Conservation (phyloP, 1,140 invertebrate species). For the Drosophila sproati region DNA sequence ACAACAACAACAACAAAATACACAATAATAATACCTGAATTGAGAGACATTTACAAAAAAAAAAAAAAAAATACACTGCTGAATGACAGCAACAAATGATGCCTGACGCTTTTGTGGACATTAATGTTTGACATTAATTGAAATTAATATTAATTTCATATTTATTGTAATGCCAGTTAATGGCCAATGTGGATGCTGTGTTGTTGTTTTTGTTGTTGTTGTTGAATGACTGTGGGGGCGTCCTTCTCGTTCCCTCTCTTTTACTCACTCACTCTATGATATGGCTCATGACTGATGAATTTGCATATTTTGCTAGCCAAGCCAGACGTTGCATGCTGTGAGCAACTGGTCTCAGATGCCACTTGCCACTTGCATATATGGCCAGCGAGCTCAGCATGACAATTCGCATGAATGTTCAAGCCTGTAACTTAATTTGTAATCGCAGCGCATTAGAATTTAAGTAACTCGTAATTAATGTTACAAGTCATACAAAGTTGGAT, state of each 20-base stretch:
- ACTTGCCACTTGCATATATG: slow-evolving; percentile 18
- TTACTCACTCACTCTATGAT: slow-evolving; percentile 3
- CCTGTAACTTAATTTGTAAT: slow-evolving; percentile 84
- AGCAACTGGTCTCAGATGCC: slow-evolving; percentile 58
- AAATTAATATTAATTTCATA: slow-evolving; percentile 85
- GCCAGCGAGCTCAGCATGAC: slow-evolving; percentile 66
- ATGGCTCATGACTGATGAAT: slow-evolving; percentile 60
- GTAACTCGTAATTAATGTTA: slow-evolving; percentile 84
- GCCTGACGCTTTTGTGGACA: slow-evolving; percentile 81
- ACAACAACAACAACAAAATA: slow-evolving; percentile 12
- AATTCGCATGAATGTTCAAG: slow-evolving; percentile 78
- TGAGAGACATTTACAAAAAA: slow-evolving; percentile 16
- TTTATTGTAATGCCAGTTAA: slow-evolving; percentile 77
- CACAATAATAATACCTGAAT: slow-evolving; percentile 1
- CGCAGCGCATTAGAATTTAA: slow-evolving; percentile 84
- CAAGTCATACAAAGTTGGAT: slow-evolving; percentile 42
- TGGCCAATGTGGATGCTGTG: slow-evolving; percentile 48
- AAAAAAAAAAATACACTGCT: slow-evolving; percentile 22
- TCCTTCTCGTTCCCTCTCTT: neutral
- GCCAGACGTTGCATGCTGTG: slow-evolving; percentile 56
- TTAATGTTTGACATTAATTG: slow-evolving; percentile 84
- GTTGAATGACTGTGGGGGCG: slow-evolving; percentile 16
- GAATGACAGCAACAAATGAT: slow-evolving; percentile 83
- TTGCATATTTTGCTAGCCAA: slow-evolving; percentile 58
- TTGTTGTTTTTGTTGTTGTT: slow-evolving; percentile 12